These are phyloP conservation scores for Drosophila insularis DNA, from an alignment of 1,140 invertebrate genomes.

Conservation along the genomic window DNA sequence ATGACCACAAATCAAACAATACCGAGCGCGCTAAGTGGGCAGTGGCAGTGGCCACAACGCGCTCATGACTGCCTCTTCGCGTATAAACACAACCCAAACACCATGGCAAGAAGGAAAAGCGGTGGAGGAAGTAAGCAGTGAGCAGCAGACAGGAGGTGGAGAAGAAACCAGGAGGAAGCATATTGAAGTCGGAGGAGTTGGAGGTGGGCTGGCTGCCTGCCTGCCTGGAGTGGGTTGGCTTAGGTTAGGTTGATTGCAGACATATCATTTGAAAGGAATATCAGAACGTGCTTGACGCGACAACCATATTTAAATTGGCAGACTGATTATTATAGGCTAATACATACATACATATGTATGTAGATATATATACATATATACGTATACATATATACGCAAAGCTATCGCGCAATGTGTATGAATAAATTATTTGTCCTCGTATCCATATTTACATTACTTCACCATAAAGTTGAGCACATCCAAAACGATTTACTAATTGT, in stretches of 20 bases:
- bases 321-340: conserved; percentile 2
- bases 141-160: conserved; percentile 17
- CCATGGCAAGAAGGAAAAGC: neutral
- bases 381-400: neutral
- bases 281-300: neutral
- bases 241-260: conserved; percentile 1
- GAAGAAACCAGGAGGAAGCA: conserved; percentile 27
- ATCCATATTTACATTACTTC: no score
- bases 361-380: neutral
- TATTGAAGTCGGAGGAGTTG: neutral
- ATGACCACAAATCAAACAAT: conserved; percentile 65
- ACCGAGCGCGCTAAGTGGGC: conserved; percentile 24
- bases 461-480: no score
- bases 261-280: conserved; percentile 11
- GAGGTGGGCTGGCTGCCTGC: neutral
- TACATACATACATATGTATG: neutral
- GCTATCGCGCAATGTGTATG: no score
- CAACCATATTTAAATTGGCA: conserved; percentile 13
- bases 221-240: neutral
- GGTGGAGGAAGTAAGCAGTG: conserved; percentile 15
- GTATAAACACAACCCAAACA: conserved; percentile 43
- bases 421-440: no score
- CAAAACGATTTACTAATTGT: no score
- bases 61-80: conserved; percentile 58
- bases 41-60: conserved; percentile 52